Base-by-base conservation (phyloP, 1,140 invertebrate genomes). In the Danaus melanippus region DNA sequence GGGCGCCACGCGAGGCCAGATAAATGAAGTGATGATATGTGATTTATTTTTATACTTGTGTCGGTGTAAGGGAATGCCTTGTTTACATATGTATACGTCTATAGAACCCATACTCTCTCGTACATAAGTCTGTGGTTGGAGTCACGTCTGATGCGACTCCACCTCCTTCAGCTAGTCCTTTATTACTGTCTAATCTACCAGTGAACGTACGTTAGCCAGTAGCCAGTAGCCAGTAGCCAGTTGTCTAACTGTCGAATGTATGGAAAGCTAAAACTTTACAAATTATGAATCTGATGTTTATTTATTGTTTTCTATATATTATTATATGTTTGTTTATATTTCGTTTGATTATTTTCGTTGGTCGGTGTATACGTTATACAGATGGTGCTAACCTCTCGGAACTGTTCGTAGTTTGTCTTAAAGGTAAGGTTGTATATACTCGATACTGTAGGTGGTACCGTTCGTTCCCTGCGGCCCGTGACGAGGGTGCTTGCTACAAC, bases 341-440 rank as follows among this genome's bases (percentile, higher is more conserved):
- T 71, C 74, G 77, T 66, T 81, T 69, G n/a, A 79, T 81, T 81
- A 81, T 83, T 72, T 83, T 78, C 82, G 75, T 82, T 81, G 61
- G 60, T 74, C 70, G 62, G 71, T 75, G 71, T 77, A 77, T 83
- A 79, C 70, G 60, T 77, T 81, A 74, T 76, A 76, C 76, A 64
- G 63, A 84, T 86, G 83, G 83, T 86, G 83, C 83, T 86, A 86
- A 79, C 79, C 66, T 79, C 79, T 86, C 75, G 53, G 75, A 72
- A 74, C 68, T 69, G 63, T 62, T 70, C 64, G 61, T 76, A 79
- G 67, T 63, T 77, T 82, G 82, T 56, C 64, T 63, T 60, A 60
- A 76, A 79, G 67, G 68, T 74, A 74, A 76, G 67, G 64, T 66
- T 83, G 76, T 84, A 80, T 59, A 79, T 82, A 76, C 66, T 53